Evolutionary conservation across 2,113 vertebrate species (phyloP).

Genomic region (Glaucidium brasilianum): DNA sequence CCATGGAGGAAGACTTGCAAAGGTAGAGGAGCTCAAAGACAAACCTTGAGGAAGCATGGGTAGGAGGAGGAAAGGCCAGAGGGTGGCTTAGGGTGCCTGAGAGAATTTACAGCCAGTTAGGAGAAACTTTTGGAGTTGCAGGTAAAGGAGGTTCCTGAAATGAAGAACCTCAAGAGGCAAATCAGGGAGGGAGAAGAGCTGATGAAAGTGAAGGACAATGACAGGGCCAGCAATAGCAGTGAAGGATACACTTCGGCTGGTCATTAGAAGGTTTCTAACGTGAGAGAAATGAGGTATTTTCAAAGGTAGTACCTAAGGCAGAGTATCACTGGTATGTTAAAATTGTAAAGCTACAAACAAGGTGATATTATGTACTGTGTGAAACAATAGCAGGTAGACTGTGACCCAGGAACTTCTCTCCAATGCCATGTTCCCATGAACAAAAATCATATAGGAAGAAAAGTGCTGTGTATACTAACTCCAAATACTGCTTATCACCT

Average conservation of each 20-base stretch:
- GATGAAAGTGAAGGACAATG: slow-evolving; percentile 17
- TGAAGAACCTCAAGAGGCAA: background rate
- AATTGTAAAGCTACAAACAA: background rate
- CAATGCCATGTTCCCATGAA: background rate
- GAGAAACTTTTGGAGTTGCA: background rate
- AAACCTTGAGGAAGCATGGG: background rate
- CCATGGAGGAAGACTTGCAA: background rate
- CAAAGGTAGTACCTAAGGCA: slow-evolving; percentile 20
- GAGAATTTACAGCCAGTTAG: slow-evolving; percentile 41
- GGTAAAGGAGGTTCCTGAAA: background rate
- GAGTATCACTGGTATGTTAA: background rate
- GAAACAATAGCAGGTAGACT: background rate
- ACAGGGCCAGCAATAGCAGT: background rate
- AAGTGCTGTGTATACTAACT: background rate
- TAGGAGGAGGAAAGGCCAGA: background rate
- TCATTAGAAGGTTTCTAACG: background rate
- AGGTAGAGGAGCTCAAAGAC: background rate
- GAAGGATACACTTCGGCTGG: background rate
- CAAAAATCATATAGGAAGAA: background rate
- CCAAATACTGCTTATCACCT: background rate
- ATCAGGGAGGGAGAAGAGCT: background rate
- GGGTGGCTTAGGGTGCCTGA: background rate
- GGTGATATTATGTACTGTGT: background rate
- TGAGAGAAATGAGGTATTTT: background rate
- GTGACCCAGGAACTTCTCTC: background rate